Conservation (phyloP, 2,888 invertebrate species). For the Acronicta aceris region DNA sequence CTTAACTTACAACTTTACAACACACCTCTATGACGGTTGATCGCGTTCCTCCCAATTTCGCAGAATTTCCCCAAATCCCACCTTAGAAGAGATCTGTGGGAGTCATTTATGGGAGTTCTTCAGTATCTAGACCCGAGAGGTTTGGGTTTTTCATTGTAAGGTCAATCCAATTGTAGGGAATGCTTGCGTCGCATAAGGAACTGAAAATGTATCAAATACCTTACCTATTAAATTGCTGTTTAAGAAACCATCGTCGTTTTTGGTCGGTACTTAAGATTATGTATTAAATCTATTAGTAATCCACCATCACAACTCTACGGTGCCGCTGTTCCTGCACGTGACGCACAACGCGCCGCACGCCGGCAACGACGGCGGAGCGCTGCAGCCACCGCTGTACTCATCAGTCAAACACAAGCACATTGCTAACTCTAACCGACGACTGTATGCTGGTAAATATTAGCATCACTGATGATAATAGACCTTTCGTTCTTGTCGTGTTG, state of each 20-base stretch:
- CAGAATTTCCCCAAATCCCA: no score
- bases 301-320: constrained; percentile 86
- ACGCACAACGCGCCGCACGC: constrained; percentile 95
- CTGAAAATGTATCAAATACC: no score
- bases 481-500: no score
- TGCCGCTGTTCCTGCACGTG: constrained; percentile 94
- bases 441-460: constrained; percentile 91
- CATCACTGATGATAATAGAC: not conserved
- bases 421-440: constrained; percentile 91
- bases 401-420: constrained; percentile 92
- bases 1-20: not conserved
- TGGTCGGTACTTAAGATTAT: no score
- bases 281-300: constrained; percentile 85
- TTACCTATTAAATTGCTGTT: not conserved
- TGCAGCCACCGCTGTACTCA: constrained; percentile 93
- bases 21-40: not conserved
- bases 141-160: no score
- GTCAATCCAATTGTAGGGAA: no score
- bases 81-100: no score
- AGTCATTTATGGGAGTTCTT: no score
- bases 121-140: no score
- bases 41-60: no score
- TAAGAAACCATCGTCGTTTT: not conserved
- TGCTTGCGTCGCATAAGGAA: no score
- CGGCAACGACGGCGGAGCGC: constrained; percentile 91